Conservation (phyloP, 2,797 vertebrate genomes). For the Hippoglossus hippoglossus region DNA sequence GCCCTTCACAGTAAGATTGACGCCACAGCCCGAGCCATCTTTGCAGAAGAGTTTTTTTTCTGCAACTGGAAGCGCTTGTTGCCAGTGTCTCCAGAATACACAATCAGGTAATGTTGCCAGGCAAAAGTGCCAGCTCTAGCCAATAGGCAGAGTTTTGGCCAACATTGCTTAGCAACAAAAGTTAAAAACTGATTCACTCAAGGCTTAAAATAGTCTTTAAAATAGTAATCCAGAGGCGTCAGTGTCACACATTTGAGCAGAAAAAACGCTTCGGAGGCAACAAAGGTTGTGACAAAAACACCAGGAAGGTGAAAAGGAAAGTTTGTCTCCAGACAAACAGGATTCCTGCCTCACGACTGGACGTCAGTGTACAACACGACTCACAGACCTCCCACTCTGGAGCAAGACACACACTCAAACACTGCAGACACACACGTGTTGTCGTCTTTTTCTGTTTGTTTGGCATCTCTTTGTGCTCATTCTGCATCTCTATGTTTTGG, state of each 20-base stretch:
- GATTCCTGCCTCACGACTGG: too few species aligned
- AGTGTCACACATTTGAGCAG: slow-evolving; percentile 46
- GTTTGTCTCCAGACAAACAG: slow-evolving; percentile 7
- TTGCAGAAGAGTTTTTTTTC: slow-evolving; percentile 33
- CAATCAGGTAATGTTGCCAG: slow-evolving; percentile 79
- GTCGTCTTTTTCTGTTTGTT: too few species aligned
- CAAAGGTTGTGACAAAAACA: slow-evolving; percentile 4
- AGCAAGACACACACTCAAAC: too few species aligned
- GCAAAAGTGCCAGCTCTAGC: slow-evolving; percentile 69
- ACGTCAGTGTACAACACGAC: too few species aligned
- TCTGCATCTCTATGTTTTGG: too few species aligned
- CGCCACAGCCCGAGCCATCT: slow-evolving; percentile 40
- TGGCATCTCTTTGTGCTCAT: too few species aligned
- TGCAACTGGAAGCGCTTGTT: slow-evolving; percentile 63
- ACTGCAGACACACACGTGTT: too few species aligned
- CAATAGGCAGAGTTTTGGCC: slow-evolving; percentile 78
- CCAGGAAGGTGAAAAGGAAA: slow-evolving; percentile 3
- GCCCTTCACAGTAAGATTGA: slow-evolving; percentile 13
- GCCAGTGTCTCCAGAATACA: slow-evolving; percentile 71
- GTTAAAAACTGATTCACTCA: slow-evolving; percentile 72
- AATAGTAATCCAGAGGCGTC: slow-evolving; percentile 59
- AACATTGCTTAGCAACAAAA: slow-evolving; percentile 81
- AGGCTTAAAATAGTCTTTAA: slow-evolving; percentile 71
- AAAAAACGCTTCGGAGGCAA: slow-evolving; percentile 30
- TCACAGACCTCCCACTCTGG: too few species aligned